Conservation (phyloP, 2,797 vertebrate species). For the Amazona ochrocephala region DNA sequence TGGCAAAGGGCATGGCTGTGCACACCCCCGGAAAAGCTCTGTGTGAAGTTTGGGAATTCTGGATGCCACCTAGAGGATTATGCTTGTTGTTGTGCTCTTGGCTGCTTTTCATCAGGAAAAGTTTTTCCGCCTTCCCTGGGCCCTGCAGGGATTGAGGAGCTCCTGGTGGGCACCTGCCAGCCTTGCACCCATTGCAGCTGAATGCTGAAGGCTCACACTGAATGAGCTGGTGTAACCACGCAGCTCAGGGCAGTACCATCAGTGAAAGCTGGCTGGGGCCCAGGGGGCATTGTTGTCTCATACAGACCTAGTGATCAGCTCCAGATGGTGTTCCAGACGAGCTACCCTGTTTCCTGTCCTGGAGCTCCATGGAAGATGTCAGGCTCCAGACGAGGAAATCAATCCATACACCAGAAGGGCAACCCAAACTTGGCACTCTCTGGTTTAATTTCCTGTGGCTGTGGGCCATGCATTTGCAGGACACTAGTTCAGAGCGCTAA, state of each 20-base stretch:
- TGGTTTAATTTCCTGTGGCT: background rate
- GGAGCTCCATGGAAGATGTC: background rate
- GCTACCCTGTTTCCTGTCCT: background rate
- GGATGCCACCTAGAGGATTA: constrained; percentile 55
- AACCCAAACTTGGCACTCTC: background rate
- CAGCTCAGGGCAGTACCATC: background rate
- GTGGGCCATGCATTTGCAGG: background rate
- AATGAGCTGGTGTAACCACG: accelerated
- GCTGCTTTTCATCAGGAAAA: background rate
- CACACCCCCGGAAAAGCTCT: accelerated
- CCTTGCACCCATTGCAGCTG: accelerated
- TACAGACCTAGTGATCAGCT: background rate
- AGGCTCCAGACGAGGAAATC: background rate
- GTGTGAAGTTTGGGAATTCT: background rate
- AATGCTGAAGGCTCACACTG: accelerated
- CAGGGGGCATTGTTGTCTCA: background rate
- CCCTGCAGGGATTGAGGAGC: accelerated
- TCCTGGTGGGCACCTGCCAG: background rate
- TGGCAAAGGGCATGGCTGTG: background rate
- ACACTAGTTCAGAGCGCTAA: background rate
- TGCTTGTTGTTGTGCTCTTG: background rate
- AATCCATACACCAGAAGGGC: background rate
- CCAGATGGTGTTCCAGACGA: background rate
- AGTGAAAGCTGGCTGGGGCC: background rate
- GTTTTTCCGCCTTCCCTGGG: background rate